Evolutionary conservation across 2,797 vertebrate genomes (phyloP).

Genomic region (Pogoniulus pusillus): DNA sequence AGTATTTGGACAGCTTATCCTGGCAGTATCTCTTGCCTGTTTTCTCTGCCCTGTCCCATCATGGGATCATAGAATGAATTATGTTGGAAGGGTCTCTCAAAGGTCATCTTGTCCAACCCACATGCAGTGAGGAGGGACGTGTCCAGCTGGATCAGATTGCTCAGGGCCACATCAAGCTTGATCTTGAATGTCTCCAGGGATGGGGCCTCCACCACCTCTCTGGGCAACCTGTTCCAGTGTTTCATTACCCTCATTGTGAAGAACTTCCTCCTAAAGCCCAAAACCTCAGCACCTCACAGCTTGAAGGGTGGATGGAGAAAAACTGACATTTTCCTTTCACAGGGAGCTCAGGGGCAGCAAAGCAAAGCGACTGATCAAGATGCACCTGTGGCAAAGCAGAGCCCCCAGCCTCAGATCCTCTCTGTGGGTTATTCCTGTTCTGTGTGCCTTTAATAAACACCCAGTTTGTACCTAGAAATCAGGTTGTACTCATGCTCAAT

Average conservation of each 20-base stretch:
- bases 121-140: no score
- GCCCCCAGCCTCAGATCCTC: background rate
- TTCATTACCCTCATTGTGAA: no score
- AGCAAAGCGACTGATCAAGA: background rate
- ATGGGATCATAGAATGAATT: no score
- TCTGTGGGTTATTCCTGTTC: background rate
- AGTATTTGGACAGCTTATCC: background rate
- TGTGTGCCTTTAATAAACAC: background rate
- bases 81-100: no score
- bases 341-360: background rate
- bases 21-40: background rate
- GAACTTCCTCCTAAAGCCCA: no score
- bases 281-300: background rate
- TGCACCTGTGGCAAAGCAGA: background rate
- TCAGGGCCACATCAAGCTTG: no score
- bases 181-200: no score
- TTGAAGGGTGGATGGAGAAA: background rate
- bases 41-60: background rate
- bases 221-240: no score
- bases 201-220: no score
- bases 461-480: background rate
- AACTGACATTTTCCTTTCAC: background rate
- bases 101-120: no score
- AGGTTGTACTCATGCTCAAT: background rate
- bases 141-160: no score